Base-by-base conservation (phyloP, 2,797 vertebrate species). In the Esox masquinongy region DNA sequence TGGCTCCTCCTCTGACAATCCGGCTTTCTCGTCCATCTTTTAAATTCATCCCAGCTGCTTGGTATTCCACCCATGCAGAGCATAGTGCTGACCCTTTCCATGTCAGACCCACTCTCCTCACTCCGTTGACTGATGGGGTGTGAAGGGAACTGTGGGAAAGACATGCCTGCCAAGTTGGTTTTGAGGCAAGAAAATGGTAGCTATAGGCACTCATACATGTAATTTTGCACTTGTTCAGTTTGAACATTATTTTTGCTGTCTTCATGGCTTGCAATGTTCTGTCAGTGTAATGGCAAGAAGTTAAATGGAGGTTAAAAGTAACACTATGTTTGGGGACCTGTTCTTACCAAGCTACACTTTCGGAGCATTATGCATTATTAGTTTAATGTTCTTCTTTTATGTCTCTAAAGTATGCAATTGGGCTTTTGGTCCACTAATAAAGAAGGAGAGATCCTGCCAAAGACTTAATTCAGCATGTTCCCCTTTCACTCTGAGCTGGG, bases 61-160 rank as follows among this genome's bases (percentile, higher is more conserved):
- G 84, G 76, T 86, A 86, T 92, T 92, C 86, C 80, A 79, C 51
- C 74, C 81, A 22, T 90, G 88, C 80, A 85, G 79, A 22, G 76
- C 59, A 79, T 77, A 74, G 83, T 82, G 0, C 79, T 90, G 90
- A 90, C 89, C 89, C 89, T 82, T 87, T 84, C 86, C 43, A 80
- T 78, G 79, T 82, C 83, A 64, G 68, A 78, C 80, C 84, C 84
- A 81, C 71, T 43, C 81, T 85, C 82, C 81, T 82, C 82, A 78
- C 77, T 59, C 72, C 80, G 84, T 84, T 90, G 87, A 90, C 88
- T 87, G 86, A 91, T 88, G 82, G 85, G 84, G 84, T 88, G 86
- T 89, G 89, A 90, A 87, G 82, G 84, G 79, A 89, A 84, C 80
- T 88, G 88, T 89, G 86, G 87, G 87, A 91, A 91, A 89, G 79